Evolutionary conservation across 2,797 vertebrate species (phyloP).

Genomic region (Apogon talboti): DNA sequence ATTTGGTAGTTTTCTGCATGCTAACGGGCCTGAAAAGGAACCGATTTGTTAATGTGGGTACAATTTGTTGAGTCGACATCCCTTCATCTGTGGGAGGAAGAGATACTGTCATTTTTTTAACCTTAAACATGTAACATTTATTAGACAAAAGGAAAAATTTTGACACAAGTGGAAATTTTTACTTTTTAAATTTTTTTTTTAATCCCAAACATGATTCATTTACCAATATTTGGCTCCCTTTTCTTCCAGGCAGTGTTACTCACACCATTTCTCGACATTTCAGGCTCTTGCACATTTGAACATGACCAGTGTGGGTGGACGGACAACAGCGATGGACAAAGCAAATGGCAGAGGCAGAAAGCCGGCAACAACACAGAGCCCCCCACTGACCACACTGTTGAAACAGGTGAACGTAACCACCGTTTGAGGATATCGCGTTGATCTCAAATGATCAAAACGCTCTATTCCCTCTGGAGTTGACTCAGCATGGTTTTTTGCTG

Average conservation of each 20-base stretch:
- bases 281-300: slow-evolving; percentile 84
- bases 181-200: too few relatives aligned
- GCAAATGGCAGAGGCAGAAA: slow-evolving; percentile 77
- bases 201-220: neutral
- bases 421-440: neutral
- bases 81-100: too few relatives aligned
- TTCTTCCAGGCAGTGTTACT: slow-evolving; percentile 11
- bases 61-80: too few relatives aligned
- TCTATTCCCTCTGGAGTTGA: neutral
- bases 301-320: slow-evolving; percentile 76
- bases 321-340: slow-evolving; percentile 66
- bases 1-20: neutral
- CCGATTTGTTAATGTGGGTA: too few relatives aligned
- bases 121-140: too few relatives aligned
- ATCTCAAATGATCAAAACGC: neutral
- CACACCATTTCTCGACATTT: slow-evolving; percentile 11
- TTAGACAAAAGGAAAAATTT: too few relatives aligned
- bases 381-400: slow-evolving; percentile 76
- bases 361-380: slow-evolving; percentile 69
- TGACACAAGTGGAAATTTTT: too few relatives aligned
- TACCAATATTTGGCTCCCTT: neutral
- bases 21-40: too few relatives aligned
- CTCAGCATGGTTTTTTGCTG: slow-evolving; percentile 7
- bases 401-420: slow-evolving; percentile 66
- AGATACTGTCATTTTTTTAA: too few relatives aligned